Evolutionary conservation across 2,113 vertebrate genomes (phyloP).

Genomic region (Platichthys stellatus): DNA sequence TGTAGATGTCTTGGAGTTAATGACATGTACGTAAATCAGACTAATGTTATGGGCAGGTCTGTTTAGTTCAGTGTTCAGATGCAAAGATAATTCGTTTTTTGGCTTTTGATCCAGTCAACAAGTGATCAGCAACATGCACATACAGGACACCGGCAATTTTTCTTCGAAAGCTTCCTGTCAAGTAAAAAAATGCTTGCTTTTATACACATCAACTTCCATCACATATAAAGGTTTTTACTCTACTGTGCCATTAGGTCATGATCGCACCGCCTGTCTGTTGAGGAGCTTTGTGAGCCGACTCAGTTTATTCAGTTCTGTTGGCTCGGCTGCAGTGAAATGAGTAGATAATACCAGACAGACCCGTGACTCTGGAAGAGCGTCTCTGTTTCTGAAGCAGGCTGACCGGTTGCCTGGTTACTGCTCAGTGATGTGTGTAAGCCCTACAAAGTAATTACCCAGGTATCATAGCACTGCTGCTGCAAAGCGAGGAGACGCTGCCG

Average conservation of each 20-base stretch:
- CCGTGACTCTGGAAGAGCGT: conserved; percentile 44
- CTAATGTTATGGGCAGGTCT: too few species aligned
- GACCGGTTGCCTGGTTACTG: conserved; percentile 74
- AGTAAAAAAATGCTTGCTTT: neutral
- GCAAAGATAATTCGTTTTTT: too few species aligned
- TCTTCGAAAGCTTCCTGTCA: neutral
- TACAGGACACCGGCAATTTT: too few species aligned
- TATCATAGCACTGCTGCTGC: conserved; percentile 62
- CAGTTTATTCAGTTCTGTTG: conserved; percentile 1
- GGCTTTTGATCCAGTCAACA: too few species aligned
- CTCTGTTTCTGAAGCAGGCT: conserved; percentile 47
- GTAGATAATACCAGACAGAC: conserved; percentile 53
- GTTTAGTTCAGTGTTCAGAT: too few species aligned
- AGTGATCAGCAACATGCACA: too few species aligned
- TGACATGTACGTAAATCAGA: too few species aligned
- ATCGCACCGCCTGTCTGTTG: neutral
- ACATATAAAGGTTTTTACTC: neutral
- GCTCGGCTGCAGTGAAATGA: conserved; percentile 22
- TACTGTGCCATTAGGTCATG: neutral
- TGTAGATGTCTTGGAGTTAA: too few species aligned
- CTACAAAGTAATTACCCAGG: conserved; percentile 72
- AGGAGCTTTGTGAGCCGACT: conserved; percentile 13
- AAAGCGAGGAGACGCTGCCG: conserved; percentile 25
- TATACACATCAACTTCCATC: neutral
- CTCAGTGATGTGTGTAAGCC: conserved; percentile 64